Evolutionary conservation across 2,888 invertebrate species (phyloP).

Genomic region (Neoaliturus tenellus): DNA sequence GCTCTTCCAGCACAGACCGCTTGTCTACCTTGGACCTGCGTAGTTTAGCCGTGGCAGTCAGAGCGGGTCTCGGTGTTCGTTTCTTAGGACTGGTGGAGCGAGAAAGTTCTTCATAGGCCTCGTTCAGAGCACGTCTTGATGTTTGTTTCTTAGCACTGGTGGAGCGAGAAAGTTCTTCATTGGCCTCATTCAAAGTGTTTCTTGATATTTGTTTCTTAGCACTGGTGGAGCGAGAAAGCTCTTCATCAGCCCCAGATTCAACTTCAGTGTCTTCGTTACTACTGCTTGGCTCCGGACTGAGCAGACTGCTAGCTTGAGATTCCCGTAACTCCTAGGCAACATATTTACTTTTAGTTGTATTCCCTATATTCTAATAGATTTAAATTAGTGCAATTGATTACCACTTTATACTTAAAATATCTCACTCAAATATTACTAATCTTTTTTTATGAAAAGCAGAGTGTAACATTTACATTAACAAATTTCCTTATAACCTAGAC

Average conservation of each 20-base stretch:
- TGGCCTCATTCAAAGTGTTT: not conserved
- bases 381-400: too few relatives aligned
- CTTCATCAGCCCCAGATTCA: not conserved
- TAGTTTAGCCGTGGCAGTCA: not conserved
- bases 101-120: too few relatives aligned
- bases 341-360: too few relatives aligned
- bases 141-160: too few relatives aligned
- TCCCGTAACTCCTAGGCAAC: slow-evolving; percentile 9
- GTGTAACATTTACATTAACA: too few relatives aligned
- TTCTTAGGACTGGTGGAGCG: not conserved
- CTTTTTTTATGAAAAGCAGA: too few relatives aligned
- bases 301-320: slow-evolving; percentile 18
- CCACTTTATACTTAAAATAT: too few relatives aligned
- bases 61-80: not conserved
- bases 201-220: not conserved
- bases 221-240: too few relatives aligned
- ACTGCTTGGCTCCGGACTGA: slow-evolving; percentile 17
- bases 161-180: not conserved
- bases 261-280: not conserved
- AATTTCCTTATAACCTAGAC: too few relatives aligned
- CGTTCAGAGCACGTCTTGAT: not conserved
- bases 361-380: too few relatives aligned
- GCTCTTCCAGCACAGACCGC: slow-evolving; percentile 67
- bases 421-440: too few relatives aligned
- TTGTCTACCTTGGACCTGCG: not conserved